Conservation (phyloP, 2,113 vertebrate genomes). For the Oceanites oceanicus region DNA sequence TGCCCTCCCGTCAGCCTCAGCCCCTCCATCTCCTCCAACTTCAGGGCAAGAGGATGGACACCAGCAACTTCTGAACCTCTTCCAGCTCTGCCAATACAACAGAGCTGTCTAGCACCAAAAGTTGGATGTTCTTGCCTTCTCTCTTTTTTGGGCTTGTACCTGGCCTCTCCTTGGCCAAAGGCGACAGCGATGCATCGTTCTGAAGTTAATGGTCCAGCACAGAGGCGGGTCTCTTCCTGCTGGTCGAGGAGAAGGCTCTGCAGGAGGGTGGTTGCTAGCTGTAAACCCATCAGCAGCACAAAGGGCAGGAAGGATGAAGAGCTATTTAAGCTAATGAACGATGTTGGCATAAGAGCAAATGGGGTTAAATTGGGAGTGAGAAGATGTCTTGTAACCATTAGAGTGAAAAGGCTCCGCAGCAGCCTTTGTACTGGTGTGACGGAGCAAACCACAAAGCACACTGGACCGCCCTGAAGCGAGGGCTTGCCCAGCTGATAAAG, state of each 20-base stretch:
- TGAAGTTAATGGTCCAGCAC: constrained; percentile 20
- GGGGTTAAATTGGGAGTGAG: background rate
- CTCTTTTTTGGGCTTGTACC: background rate
- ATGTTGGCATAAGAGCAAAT: background rate
- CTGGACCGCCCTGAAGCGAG: rapidly evolving
- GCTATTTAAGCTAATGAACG: background rate
- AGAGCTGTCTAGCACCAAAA: background rate
- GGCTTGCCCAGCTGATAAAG: background rate
- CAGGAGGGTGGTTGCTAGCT: background rate
- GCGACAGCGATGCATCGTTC: background rate
- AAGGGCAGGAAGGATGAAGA: constrained; percentile 28
- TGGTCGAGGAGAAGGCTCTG: background rate
- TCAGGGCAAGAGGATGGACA: background rate
- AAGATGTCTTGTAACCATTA: background rate
- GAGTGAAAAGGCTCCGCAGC: background rate
- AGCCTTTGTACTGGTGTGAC: background rate
- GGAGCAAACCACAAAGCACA: background rate
- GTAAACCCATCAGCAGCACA: constrained; percentile 34
- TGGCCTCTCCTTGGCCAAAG: background rate
- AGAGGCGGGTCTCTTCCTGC: background rate
- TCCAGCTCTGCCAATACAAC: background rate
- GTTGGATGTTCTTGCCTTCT: background rate
- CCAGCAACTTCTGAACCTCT: background rate
- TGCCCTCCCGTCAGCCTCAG: background rate
- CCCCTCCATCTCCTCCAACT: background rate